Evolutionary conservation across 2,888 invertebrate species (phyloP), one percentile per base, ranked within the genome.

Genomic region (Troides aeacus): DNA sequence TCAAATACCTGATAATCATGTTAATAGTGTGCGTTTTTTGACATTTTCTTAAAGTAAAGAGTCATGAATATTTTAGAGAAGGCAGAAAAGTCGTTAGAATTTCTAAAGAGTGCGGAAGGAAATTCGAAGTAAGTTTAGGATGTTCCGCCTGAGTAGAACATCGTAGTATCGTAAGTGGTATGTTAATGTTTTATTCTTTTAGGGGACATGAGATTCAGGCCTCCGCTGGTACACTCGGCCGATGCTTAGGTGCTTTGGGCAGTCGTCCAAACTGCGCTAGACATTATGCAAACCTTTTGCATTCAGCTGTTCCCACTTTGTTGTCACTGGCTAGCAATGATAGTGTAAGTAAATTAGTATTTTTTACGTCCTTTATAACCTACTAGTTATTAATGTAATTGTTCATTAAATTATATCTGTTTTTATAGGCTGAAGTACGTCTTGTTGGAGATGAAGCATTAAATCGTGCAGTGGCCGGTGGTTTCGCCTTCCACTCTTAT

Each of bases 401-500:
- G 53, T 30, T 10, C 15, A 17, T 53, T n/a, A 53, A 53, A 18
- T 53, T n/a, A 12, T 62, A 46, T n/a, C 23, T 63, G 8, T 60
- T 24, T 57, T 78, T 85, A 63, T 75, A 93, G 93, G 93, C 93
- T 8, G 93, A 93, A 80, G 84, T 93, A 1, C 85, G 93, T 61
- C 77, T 93, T 12, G 86, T 91, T 0, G 93, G 93, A 53, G 93
- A 93, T 80, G 93, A 93, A 72, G 92, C 93, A 8, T 78, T 93
- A 12, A 93, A 93, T 75, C 82, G 92, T 70, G 86, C 88, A 57
- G 87, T 93, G 2, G 92, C 89, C 1, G 92, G 93, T 42, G 92
- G 92, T 1, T 89, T 89, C 75, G 87, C 93, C 1, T 92, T 90
- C 74, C 90, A 92, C 73, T 87, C 92, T 0, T 86, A 89, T 71